Evolutionary conservation across 1,140 invertebrate genomes (phyloP).

Genomic region (Littorina saxatilis): DNA sequence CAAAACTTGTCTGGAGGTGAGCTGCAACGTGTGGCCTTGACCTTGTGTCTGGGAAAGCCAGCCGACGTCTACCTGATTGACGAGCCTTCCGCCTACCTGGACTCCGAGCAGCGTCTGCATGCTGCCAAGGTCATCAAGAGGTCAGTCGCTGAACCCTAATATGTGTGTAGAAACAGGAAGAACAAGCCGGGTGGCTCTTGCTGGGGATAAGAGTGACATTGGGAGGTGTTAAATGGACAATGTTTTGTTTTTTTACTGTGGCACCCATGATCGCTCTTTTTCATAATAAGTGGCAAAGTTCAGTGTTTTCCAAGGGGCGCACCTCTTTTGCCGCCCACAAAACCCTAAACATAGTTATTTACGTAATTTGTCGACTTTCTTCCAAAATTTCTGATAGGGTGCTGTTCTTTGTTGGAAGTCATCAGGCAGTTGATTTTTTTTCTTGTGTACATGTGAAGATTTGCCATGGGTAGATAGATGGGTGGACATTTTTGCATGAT

Average conservation of each 20-base stretch:
- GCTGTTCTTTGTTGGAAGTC: too few relatives aligned
- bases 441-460: too few relatives aligned
- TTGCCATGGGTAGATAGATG: too few relatives aligned
- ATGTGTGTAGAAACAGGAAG: neutral
- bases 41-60: constrained; percentile 97
- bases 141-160: constrained; percentile 75
- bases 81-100: constrained; percentile 99
- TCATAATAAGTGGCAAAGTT: too few relatives aligned
- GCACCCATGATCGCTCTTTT: too few relatives aligned
- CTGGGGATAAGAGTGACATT: neutral
- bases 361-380: too few relatives aligned
- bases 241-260: neutral
- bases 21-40: constrained; percentile 96
- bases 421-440: too few relatives aligned
- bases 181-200: neutral
- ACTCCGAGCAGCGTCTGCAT: constrained; percentile 99
- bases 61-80: constrained; percentile 99
- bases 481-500: too few relatives aligned
- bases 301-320: neutral
- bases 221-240: too few relatives aligned
- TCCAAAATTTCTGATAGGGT: too few relatives aligned
- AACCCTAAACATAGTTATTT: too few relatives aligned
- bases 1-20: constrained; percentile 99
- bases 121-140: constrained; percentile 99
- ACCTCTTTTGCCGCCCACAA: too few relatives aligned